phyloP scores from a whole-genome alignment of 2,797 vertebrate species.

The Gadopsis marmoratus region DNA sequence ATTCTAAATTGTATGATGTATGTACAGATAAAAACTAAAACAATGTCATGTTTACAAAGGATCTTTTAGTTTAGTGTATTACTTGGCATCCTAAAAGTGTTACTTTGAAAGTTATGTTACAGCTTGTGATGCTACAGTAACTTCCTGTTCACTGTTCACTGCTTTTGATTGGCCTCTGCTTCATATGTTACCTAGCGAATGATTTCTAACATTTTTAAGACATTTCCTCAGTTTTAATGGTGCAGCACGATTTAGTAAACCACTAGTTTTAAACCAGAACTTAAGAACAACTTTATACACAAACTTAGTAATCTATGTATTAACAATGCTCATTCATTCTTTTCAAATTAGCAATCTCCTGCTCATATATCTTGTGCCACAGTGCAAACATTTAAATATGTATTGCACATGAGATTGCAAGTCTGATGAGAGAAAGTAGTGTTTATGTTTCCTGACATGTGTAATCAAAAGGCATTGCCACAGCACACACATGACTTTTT shows the following conservation, averaged over 20 bases:
- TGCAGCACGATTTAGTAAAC: background rate
- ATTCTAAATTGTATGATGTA: no score
- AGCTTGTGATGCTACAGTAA: background rate
- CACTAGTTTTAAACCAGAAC: background rate
- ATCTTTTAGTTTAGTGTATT: background rate
- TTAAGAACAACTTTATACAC: background rate
- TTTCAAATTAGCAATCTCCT: background rate
- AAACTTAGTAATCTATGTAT: background rate
- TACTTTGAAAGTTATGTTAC: no score
- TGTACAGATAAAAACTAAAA: no score
- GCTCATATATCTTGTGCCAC: background rate
- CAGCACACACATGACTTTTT: background rate
- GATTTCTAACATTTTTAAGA: background rate
- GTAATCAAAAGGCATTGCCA: background rate
- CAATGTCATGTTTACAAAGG: background rate
- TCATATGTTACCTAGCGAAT: background rate
- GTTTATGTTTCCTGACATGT: constrained; percentile 1
- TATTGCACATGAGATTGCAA: background rate
- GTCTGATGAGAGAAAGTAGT: background rate
- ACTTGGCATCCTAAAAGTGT: no score
- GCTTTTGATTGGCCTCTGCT: no score
- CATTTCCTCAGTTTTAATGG: background rate
- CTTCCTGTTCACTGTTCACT: no score
- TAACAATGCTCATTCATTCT: background rate
- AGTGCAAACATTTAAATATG: background rate